These are phyloP conservation scores for Alloplasta piceator DNA, from an alignment of 2,888 invertebrate species.

Conservation along the genomic window DNA sequence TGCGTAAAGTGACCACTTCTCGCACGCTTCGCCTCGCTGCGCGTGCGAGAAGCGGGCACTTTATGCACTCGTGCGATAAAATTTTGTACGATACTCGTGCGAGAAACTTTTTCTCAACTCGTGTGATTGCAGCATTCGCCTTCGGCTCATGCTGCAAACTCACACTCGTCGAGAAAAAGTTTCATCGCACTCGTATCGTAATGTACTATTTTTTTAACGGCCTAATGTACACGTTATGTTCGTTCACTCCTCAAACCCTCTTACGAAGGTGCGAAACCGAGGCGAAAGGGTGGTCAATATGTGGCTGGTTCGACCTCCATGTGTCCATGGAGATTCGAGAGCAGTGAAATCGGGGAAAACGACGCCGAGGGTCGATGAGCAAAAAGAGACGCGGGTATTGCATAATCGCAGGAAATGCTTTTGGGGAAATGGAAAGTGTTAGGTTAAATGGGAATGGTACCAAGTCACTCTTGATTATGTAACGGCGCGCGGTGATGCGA, in stretches of 20 bases:
- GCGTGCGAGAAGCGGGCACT: too few species aligned
- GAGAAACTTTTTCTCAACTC: too few species aligned
- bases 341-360: background rate
- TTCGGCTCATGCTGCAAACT: too few species aligned
- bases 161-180: too few species aligned
- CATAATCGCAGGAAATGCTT: conserved; percentile 13
- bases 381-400: background rate
- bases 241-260: conserved; percentile 50
- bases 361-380: background rate
- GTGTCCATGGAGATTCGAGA: background rate
- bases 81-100: too few species aligned
- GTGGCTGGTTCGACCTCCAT: conserved; percentile 2
- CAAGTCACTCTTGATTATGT: conserved; percentile 6
- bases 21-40: too few species aligned
- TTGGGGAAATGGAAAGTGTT: conserved; percentile 37
- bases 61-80: too few species aligned
- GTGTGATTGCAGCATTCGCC: too few species aligned
- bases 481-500: conserved; percentile 1
- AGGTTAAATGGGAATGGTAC: conserved; percentile 4
- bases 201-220: too few species aligned
- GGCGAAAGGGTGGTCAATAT: conserved; percentile 37
- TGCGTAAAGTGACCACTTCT: too few species aligned
- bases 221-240: too few species aligned
- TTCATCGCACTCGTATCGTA: too few species aligned
- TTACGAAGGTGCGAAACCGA: conserved; percentile 30